A percentile compares a stretch with the other conserved stretches of the same genome.
Conservation (phyloP, 2,888 invertebrate genomes). For the Gandaritis pyraliata region DNA sequence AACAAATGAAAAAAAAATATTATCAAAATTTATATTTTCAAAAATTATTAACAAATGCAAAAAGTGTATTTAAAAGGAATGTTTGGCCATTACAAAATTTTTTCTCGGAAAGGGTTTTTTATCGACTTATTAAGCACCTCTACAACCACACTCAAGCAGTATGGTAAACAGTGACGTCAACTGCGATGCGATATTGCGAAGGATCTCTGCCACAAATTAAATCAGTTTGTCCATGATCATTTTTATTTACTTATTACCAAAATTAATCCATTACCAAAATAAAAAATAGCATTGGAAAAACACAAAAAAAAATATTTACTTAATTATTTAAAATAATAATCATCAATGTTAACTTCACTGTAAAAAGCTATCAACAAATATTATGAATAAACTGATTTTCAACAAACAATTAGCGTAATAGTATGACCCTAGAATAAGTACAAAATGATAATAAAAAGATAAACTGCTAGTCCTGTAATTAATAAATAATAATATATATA, state of each 20-base stretch:
- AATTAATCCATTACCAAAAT: constrained; percentile 23
- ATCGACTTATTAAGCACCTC: constrained; percentile 77
- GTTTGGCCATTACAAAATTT: constrained; percentile 82
- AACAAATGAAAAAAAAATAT: constrained; percentile 81
- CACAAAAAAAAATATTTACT: constrained; percentile 14
- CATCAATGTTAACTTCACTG: constrained; percentile 27
- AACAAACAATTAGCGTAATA: constrained; percentile 80
- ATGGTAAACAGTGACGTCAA: constrained; percentile 76
- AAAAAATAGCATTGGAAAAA: constrained; percentile 24
- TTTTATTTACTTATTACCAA: constrained; percentile 5
- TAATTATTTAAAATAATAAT: constrained; percentile 14
- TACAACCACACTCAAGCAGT: constrained; percentile 75
- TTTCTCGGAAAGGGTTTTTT: constrained; percentile 73
- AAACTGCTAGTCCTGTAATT: constrained; percentile 80
- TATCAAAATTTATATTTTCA: constrained; percentile 85
- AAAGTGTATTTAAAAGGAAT: constrained; percentile 80
- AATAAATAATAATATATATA: constrained; percentile 57
- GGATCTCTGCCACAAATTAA: constrained; percentile 61
- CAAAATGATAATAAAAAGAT: constrained; percentile 74
- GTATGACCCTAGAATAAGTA: constrained; percentile 79
- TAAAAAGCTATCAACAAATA: constrained; percentile 31
- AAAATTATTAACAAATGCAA: constrained; percentile 84
- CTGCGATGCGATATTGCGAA: constrained; percentile 77
- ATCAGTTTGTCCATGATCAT: constrained; percentile 65
- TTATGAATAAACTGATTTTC: constrained; percentile 73